Evolutionary conservation across 2,888 invertebrate genomes (phyloP).

Genomic region (Sphecodes monilicornis): DNA sequence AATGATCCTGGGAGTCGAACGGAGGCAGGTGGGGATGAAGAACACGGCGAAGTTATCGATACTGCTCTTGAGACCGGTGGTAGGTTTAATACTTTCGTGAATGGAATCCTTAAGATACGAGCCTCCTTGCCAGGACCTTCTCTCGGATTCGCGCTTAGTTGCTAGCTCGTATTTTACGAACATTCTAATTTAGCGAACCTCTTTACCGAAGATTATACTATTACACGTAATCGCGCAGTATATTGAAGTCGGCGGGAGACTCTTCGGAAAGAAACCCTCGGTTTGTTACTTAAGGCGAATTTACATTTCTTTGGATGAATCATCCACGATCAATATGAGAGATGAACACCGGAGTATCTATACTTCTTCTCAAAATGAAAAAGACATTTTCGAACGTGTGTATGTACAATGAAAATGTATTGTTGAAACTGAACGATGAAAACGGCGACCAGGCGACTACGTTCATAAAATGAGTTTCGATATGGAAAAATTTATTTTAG

Average conservation of each 20-base stretch:
- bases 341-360: not conserved
- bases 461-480: too few relatives aligned
- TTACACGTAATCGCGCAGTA: not conserved
- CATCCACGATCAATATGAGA: not conserved
- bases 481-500: too few relatives aligned
- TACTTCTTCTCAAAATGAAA: not conserved
- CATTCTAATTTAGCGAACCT: conserved; percentile 14
- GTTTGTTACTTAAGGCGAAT: conserved; percentile 3
- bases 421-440: too few relatives aligned
- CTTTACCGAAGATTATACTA: not conserved
- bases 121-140: not conserved
- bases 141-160: not conserved
- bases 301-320: not conserved
- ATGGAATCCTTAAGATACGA: not conserved
- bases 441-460: too few relatives aligned
- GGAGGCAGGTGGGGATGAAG: not conserved
- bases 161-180: conserved; percentile 3
- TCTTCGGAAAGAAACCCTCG: not conserved
- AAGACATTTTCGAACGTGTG: not conserved
- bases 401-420: not conserved
- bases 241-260: not conserved
- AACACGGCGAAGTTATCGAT: not conserved
- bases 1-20: conserved; percentile 18
- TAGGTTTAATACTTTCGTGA: not conserved
- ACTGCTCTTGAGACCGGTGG: not conserved